Evolutionary conservation across 2,797 vertebrate genomes (phyloP).

Genomic region (Cichlasoma orientale): DNA sequence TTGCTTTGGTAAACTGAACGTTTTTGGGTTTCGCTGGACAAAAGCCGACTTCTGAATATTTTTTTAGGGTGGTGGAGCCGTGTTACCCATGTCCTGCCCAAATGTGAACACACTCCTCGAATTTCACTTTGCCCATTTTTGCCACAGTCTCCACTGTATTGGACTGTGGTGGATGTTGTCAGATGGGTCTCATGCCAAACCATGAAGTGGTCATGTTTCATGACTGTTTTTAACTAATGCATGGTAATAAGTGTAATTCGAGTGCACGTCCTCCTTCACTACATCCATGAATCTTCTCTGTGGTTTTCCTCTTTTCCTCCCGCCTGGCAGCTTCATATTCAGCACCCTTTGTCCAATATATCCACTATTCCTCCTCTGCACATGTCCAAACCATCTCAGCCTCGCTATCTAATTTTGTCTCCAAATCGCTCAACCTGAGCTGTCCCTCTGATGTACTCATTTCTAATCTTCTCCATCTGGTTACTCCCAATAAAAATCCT

Average conservation of each 20-base stretch:
- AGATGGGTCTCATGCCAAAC: not conserved
- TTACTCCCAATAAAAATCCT: no score
- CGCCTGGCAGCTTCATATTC: not conserved
- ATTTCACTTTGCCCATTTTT: not conserved
- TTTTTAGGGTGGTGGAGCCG: not conserved
- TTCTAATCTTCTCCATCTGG: no score
- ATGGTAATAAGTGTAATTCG: not conserved
- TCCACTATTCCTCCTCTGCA: not conserved
- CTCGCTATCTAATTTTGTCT: not conserved
- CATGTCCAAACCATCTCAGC: not conserved
- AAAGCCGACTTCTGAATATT: not conserved
- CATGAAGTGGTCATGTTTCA: not conserved
- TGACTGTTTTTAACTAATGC: not conserved
- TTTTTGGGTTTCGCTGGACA: not conserved
- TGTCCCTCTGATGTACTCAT: accelerated
- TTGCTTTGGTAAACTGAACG: accelerated
- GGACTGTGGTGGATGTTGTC: not conserved
- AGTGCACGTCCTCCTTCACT: not conserved
- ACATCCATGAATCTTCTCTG: not conserved
- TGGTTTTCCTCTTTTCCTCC: accelerated
- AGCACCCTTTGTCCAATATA: no score
- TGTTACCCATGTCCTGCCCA: not conserved
- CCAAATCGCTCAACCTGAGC: not conserved
- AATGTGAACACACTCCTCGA: not conserved
- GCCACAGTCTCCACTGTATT: accelerated